phyloP scores from a whole-genome alignment of 2,113 vertebrate species.

The Oryctolagus cuniculus region mOryCun1.1 NC_091432.1:219396001-219396500 shows the following conservation, averaged over 20 bases:
- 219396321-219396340: not conserved
- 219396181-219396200: too few relatives aligned
- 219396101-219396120: not conserved
- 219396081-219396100: not conserved
- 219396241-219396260: too few relatives aligned
- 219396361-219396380: not conserved
- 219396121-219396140: not conserved
- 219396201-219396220: too few relatives aligned
- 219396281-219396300: not conserved
- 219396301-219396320: not conserved
- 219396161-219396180: not conserved
- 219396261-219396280: not conserved
- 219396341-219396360: not conserved
- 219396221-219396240: too few relatives aligned
- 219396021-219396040: not conserved
- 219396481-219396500: not conserved
- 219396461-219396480: not conserved
- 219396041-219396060: not conserved
- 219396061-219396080: not conserved
- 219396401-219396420: not conserved
- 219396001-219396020: not conserved
- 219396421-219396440: not conserved
- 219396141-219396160: not conserved
- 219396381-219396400: not conserved
- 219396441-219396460: not conserved